Evolutionary conservation across 2,797 vertebrate genomes (phyloP), one percentile per base, ranked within the genome.

Genomic region (Cyprinodon diabolis): DNA sequence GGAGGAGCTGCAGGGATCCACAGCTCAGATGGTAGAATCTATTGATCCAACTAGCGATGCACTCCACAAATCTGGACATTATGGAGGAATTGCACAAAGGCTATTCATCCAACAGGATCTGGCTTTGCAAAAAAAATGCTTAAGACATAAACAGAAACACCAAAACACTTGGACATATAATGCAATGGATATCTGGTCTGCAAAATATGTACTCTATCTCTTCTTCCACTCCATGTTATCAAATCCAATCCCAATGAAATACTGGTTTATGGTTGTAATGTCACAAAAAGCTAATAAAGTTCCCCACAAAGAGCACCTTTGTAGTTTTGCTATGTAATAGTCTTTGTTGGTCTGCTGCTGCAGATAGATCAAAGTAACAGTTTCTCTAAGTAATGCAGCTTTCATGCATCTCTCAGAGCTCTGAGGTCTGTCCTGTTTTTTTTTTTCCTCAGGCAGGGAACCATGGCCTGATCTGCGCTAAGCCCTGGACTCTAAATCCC

Each of bases 401-500:
- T 52, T 72, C 83, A 80, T 76, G 70, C 66, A 19, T 4, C 56
- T 37, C 77, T 4, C 69, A 52, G 3, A 76, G 81, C 81, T 83
- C 71, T 80, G 76, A 81, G 58, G 71, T 75, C 54, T 37, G 74
- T 72, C 84, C 76, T 40, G 57, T 66, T 37, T 55, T 52, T 55
- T 25, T 84, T 71, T 74, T 73, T 19, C 88, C 88, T 57, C 69
- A 83, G 81, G 82, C 77, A 19, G 71, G 68, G 83, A 89, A 84
- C 89, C 84, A 81, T 82, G 8, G 55, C 76, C 87, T 93, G 85
- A 93, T 94, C 90, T 89, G 87, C 60, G 66, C 55, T 90, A 91
- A 93, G 86, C 92, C 77, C 83, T 57, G 73, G 67, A 76, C 78
- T 68, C 84, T 91, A 93, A 94, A 93, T 91, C 91, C 90, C 88